Evolutionary conservation across 2,888 invertebrate species (phyloP).

Genomic region (Mechanitis mazaeus): DNA sequence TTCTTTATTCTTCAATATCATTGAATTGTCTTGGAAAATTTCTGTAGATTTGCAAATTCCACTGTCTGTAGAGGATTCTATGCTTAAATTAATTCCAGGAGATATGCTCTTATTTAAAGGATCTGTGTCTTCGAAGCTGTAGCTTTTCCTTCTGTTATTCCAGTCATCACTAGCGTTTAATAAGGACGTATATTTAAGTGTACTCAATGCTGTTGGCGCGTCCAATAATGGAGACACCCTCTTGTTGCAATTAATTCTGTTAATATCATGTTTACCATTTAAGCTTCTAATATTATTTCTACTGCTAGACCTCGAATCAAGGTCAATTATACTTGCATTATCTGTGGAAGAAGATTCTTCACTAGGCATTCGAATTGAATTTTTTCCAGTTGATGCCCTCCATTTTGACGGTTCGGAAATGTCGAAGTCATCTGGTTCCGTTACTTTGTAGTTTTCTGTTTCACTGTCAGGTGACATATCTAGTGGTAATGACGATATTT

Average conservation of each 20-base stretch:
- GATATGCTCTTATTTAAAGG: slow-evolving; percentile 52
- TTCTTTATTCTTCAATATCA: slow-evolving; percentile 38
- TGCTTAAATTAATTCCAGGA: slow-evolving; percentile 68
- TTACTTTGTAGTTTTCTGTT: slow-evolving; percentile 64
- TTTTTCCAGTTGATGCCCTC: slow-evolving; percentile 80
- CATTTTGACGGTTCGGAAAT: slow-evolving; percentile 78
- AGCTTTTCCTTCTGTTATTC: slow-evolving; percentile 85
- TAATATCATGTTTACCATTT: slow-evolving; percentile 29
- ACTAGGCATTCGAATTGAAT: slow-evolving; percentile 82
- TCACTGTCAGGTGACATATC: slow-evolving; percentile 52
- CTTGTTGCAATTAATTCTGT: slow-evolving; percentile 38
- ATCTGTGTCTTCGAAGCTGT: slow-evolving; percentile 79
- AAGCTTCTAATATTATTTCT: slow-evolving; percentile 52
- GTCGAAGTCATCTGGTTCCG: slow-evolving; percentile 75
- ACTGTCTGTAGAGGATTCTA: slow-evolving; percentile 87
- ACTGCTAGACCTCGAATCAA: slow-evolving; percentile 49
- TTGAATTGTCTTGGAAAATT: slow-evolving; percentile 60
- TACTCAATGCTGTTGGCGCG: slow-evolving; percentile 56
- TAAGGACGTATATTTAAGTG: slow-evolving; percentile 64
- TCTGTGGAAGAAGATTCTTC: slow-evolving; percentile 70
- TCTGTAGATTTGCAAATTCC: slow-evolving; percentile 85
- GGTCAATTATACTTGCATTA: slow-evolving; percentile 66
- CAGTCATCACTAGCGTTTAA: slow-evolving; percentile 75
- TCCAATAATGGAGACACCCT: slow-evolving; percentile 59
- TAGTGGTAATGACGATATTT: slow-evolving; percentile 66